Evolutionary conservation across 2,113 vertebrate species (phyloP).

Genomic region (Girardinichthys multiradiatus): DNA sequence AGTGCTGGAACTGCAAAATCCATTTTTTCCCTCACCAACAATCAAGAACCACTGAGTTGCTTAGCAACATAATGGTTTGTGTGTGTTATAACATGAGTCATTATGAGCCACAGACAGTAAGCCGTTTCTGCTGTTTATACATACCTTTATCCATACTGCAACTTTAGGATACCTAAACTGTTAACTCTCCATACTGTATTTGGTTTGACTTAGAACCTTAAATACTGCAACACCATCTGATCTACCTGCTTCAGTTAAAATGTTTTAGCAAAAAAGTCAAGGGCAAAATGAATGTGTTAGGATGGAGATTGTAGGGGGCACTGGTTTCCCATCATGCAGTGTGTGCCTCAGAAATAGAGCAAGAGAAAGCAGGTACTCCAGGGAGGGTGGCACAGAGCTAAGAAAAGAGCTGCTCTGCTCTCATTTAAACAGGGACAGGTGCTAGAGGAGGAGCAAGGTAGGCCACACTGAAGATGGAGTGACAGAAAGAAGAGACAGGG

Average conservation of each 20-base stretch:
- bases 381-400: conserved; percentile 78
- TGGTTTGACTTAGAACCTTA: background rate
- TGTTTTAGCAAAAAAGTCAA: conserved; percentile 43
- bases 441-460: conserved; percentile 66
- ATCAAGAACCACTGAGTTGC: conserved; percentile 17
- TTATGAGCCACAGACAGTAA: background rate
- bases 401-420: conserved; percentile 83
- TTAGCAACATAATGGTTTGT: conserved; percentile 33
- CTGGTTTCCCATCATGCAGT: conserved; percentile 76
- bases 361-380: conserved; percentile 74
- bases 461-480: conserved; percentile 50
- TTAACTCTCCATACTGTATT: background rate
- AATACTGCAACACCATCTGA: background rate
- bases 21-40: background rate
- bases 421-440: conserved; percentile 81
- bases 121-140: conserved; percentile 9
- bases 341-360: conserved; percentile 77
- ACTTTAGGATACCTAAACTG: background rate
- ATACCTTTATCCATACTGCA: background rate
- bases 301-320: conserved; percentile 55
- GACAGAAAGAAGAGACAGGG: conserved; percentile 4
- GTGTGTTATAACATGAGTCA: background rate
- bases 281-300: conserved; percentile 46
- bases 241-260: background rate
- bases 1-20: background rate